phyloP scores from a whole-genome alignment of 2,797 vertebrate species.

The Remorina albescens region DNA sequence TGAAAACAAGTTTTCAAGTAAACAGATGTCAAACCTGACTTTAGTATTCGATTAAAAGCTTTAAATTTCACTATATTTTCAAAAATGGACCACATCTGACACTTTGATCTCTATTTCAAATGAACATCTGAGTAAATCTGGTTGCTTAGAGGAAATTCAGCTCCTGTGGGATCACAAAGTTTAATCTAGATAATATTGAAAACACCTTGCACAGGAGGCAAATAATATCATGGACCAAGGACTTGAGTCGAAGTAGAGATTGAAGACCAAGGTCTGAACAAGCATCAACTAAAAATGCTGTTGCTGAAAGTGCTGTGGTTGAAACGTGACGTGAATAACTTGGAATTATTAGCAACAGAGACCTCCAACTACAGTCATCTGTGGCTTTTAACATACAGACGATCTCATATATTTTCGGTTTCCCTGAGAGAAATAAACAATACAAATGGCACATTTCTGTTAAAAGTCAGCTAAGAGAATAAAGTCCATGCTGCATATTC shows the following conservation, averaged over 20 bases:
- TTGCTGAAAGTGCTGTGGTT: not conserved
- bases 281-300: conserved; percentile 15
- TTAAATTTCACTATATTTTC: not conserved
- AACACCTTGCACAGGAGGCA: conserved; percentile 1
- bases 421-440: not conserved
- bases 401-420: not conserved
- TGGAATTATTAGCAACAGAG: not conserved
- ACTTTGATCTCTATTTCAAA: not conserved
- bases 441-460: not conserved
- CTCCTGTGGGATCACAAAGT: conserved; percentile 6
- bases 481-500: too few relatives aligned
- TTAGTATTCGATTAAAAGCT: not conserved
- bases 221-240: conserved; percentile 20
- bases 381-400: not conserved
- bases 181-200: conserved; percentile 16
- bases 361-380: not conserved
- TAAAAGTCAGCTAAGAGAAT: too few relatives aligned
- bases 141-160: not conserved
- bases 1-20: not conserved
- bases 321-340: conserved; percentile 1
- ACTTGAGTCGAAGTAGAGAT: conserved; percentile 22
- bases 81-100: not conserved
- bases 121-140: not conserved
- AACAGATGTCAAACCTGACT: not conserved
- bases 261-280: conserved; percentile 8